Evolutionary conservation across 2,797 vertebrate species (phyloP).

Genomic region (Monodelphis domestica): DNA sequence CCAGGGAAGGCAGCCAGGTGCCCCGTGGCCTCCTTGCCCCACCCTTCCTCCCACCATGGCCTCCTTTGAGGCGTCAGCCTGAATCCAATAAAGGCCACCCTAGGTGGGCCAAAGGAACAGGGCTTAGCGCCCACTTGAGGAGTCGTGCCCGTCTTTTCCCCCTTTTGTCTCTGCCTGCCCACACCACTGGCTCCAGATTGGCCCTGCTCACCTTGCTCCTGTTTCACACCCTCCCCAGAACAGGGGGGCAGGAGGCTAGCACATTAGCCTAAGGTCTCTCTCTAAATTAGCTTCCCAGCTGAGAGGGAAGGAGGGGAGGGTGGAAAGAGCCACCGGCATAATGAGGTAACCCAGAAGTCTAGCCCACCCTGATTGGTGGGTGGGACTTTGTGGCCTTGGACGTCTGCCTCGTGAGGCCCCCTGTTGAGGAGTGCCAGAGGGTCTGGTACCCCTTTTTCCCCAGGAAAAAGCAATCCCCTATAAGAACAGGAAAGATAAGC

Average conservation of each 20-base stretch:
- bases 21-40: background rate
- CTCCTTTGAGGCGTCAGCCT: background rate
- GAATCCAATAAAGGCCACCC: background rate
- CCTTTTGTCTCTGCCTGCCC: background rate
- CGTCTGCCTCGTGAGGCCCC: background rate
- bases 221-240: background rate
- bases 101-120: background rate
- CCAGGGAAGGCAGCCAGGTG: background rate
- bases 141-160: background rate
- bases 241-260: background rate
- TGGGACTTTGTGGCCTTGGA: background rate
- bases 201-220: background rate
- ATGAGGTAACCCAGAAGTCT: background rate
- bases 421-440: background rate
- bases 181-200: background rate
- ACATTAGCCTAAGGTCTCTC: background rate
- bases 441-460: background rate
- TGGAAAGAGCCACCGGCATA: background rate
- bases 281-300: background rate
- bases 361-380: background rate
- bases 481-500: background rate
- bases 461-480: background rate
- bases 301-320: background rate
- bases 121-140: background rate
- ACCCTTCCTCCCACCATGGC: background rate